Evolutionary conservation across 23 tunicate genomes (phyloP).

Genomic region (Phallusia fumigata): DNA sequence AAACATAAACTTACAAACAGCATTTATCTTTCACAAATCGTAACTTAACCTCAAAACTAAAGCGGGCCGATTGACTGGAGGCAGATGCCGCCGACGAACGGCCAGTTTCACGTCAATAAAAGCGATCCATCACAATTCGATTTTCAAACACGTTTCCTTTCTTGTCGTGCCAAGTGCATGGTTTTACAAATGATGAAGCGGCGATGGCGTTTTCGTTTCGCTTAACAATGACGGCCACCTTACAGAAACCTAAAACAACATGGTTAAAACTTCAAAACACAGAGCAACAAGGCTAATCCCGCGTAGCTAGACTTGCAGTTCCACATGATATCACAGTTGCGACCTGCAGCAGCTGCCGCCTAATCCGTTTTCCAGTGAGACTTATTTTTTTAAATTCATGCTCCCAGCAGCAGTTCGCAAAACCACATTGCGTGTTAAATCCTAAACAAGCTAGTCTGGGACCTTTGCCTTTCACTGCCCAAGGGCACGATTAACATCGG

Average conservation of each 20-base stretch:
- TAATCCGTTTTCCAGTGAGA: not conserved
- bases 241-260: not conserved
- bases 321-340: not conserved
- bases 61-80: not conserved
- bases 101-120: conserved; percentile 2
- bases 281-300: not conserved
- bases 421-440: conserved; percentile 13
- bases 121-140: conserved; percentile 13
- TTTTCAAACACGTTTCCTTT: not conserved
- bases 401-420: not conserved
- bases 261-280: not conserved
- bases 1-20: no score
- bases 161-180: not conserved
- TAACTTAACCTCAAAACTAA: not conserved
- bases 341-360: not conserved
- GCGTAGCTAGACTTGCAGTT: not conserved
- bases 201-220: not conserved
- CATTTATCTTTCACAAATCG: no score
- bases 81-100: not conserved
- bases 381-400: not conserved
- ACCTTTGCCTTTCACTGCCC: conserved; percentile 12
- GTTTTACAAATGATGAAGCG: not conserved
- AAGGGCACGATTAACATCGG: conserved; percentile 12
- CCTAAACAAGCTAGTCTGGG: conserved; percentile 6
- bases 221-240: not conserved